phyloP scores from a whole-genome alignment of 2,888 invertebrate species.

The Acheta domesticus region DNA sequence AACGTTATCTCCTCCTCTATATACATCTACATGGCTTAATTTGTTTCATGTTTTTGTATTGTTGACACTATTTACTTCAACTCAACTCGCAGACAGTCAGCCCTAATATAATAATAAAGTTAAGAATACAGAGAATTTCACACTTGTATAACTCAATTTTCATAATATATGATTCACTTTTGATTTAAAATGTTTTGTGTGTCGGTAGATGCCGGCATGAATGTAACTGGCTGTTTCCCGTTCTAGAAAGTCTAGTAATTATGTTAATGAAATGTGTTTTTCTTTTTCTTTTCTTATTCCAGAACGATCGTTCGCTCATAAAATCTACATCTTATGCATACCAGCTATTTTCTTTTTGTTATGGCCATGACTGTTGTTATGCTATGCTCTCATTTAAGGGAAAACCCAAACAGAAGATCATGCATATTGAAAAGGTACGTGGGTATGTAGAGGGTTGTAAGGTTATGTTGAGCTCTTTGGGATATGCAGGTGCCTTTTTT shows the following conservation, averaged over 20 bases:
- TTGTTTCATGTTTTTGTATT: no score
- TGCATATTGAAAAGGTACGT: conserved; percentile 31
- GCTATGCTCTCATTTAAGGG: conserved; percentile 38
- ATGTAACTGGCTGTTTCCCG: neutral
- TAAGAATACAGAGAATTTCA: no score
- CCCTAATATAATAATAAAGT: no score
- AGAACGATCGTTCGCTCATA: conserved; percentile 35
- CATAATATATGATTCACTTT: no score
- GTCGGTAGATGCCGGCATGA: neutral
- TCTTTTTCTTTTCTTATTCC: neutral
- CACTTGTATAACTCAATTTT: no score
- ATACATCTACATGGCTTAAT: no score
- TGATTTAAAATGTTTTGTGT: neutral
- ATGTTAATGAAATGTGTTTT: neutral
- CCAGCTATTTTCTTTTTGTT: conserved; percentile 38
- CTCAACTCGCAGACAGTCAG: no score
- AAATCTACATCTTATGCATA: conserved; percentile 38
- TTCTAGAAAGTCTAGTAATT: neutral
- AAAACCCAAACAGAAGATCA: conserved; percentile 33
- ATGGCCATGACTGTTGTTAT: conserved; percentile 38
- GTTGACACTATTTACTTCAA: no score
- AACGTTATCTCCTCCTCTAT: no score
- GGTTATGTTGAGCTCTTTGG: no score
- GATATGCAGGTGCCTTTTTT: no score
- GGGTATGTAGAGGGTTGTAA: no score